Evolutionary conservation across 2,888 invertebrate genomes (phyloP), one percentile per base, ranked within the genome.

Genomic region (Netelia melanura): DNA sequence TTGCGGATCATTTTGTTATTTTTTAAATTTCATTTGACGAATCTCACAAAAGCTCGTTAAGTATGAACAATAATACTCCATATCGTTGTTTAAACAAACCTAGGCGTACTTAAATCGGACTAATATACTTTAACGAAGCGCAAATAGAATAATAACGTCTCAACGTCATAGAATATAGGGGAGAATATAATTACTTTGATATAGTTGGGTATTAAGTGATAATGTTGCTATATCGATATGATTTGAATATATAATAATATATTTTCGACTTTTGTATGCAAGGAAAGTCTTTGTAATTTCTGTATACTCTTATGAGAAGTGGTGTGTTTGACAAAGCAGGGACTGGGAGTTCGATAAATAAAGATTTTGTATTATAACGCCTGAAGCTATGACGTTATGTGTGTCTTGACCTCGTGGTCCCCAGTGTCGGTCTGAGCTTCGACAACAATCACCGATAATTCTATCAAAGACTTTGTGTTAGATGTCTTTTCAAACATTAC

Each of bases 231-330:
- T 75, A 78, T 52, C 65, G 44, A 78, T 85, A 78, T 70, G 25
- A 78, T 79, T 85, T 85, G 81, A 78, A 85, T 81, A 84, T 84
- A 84, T 64, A 74, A 87, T 89, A 91, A 91, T 90, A 91, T 91
- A 91, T 90, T 89, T 81, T 88, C 75, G 77, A 89, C 85, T 74
- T 87, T 87, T 87, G 84, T 88, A 85, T 79, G 86, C 86, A 72
- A 78, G 80, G 25, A 72, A 84, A 87, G 76, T 65, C 81, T 84
- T 86, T 87, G 80, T 89, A 87, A 85, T 89, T 90, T 88, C 11
- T 48, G 48, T 89, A 71, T 87, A 89, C 58, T 88, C 84, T 85
- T 84, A 81, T 30, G 58, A 54, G 43, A 52, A 44, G 38, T 10
- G 44, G 25, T 58, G 48, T 48, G 80, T n/a, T 25, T 21, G 56